phyloP scores from a whole-genome alignment of 2,113 vertebrate species.

The Lamprologus sp. region DNA sequence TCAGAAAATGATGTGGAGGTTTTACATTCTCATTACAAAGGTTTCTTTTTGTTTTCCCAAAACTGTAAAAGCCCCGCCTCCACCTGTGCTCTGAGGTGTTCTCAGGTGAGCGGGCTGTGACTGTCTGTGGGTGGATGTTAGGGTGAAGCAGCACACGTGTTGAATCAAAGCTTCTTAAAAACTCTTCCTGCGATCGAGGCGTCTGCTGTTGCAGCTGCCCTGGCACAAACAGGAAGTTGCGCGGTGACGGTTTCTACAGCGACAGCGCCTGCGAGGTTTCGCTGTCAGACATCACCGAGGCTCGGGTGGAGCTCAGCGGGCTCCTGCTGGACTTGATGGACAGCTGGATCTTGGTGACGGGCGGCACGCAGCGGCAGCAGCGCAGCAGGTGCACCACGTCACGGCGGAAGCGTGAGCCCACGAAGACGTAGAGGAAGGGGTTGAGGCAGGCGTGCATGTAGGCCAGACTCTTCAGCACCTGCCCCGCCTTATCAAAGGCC shows the following conservation, averaged over 20 bases:
- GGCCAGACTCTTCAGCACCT: slow-evolving; percentile 78
- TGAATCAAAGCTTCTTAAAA: neutral
- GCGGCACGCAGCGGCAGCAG: neutral
- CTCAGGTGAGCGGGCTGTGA: neutral
- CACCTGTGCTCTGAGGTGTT: neutral
- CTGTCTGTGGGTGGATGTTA: neutral
- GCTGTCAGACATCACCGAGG: slow-evolving; percentile 61
- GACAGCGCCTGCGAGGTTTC: slow-evolving; percentile 67
- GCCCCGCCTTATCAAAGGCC: slow-evolving; percentile 58
- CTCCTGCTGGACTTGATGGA: neutral
- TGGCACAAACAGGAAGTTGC: neutral
- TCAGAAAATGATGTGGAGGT: neutral
- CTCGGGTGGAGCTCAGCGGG: neutral
- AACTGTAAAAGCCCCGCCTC: neutral
- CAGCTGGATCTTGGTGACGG: neutral
- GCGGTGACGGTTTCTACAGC: slow-evolving; percentile 29
- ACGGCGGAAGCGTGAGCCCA: slow-evolving; percentile 76
- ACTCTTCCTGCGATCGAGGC: neutral
- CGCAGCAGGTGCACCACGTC: slow-evolving; percentile 65
- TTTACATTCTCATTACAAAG: neutral
- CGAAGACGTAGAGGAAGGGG: slow-evolving; percentile 83
- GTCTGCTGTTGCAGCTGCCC: neutral
- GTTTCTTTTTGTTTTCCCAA: neutral
- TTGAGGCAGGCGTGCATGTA: slow-evolving; percentile 86
- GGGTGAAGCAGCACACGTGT: neutral